These are phyloP conservation scores for Sminthurinus aureus DNA, from an alignment of 2,888 invertebrate species.

Conservation along the genomic window DNA sequence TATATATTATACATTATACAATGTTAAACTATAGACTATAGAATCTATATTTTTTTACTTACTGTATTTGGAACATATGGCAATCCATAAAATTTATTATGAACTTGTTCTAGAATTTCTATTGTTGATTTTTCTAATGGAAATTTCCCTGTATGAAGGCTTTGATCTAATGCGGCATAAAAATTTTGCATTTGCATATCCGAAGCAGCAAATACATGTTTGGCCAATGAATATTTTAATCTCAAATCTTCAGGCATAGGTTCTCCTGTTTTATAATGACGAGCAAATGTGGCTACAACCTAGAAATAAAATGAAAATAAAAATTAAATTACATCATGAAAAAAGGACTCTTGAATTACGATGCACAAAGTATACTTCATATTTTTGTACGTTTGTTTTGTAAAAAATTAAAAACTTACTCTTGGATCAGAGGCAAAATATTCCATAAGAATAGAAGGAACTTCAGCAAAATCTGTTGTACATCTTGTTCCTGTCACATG, in stretches of 20 bases:
- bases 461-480: constrained; percentile 97
- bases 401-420: constrained; percentile 63
- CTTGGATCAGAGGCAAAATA: constrained; percentile 91
- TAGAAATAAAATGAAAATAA: constrained; percentile 60
- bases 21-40: not conserved
- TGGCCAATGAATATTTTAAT: constrained; percentile 81
- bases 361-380: not conserved
- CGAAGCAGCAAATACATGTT: constrained; percentile 86
- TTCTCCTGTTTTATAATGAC: constrained; percentile 88
- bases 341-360: not conserved
- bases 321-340: not conserved
- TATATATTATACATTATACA: no score
- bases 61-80: constrained; percentile 88
- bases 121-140: constrained; percentile 71
- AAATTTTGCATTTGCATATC: constrained; percentile 91
- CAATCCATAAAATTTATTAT: constrained; percentile 83
- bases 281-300: constrained; percentile 85
- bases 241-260: constrained; percentile 82
- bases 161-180: constrained; percentile 90
- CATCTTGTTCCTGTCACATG: constrained; percentile 98
- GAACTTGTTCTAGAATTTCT: constrained; percentile 77
- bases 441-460: constrained; percentile 99
- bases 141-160: constrained; percentile 75
- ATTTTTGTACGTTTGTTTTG: not conserved
- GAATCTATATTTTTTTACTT: constrained; percentile 57